phyloP scores from a whole-genome alignment of 1,140 invertebrate species.

The Bombus sylvicola region DNA sequence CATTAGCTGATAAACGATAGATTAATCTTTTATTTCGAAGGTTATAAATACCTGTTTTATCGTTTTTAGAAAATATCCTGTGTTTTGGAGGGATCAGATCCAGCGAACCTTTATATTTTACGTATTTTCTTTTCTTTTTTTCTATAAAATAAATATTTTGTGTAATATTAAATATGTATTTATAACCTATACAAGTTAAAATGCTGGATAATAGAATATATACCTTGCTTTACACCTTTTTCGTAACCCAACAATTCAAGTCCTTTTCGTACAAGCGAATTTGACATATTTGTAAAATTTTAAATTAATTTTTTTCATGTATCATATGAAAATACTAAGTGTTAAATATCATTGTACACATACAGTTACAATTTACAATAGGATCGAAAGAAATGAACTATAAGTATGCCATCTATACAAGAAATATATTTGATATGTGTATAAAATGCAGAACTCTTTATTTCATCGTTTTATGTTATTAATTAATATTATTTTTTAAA shows the following conservation, averaged over 20 bases:
- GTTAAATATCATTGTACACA: neutral
- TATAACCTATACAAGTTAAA: conserved; percentile 8
- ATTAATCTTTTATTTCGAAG: neutral
- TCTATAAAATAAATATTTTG: conserved; percentile 49
- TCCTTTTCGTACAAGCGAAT: conserved; percentile 74
- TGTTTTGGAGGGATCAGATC: conserved; percentile 74
- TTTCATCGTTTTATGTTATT: neutral
- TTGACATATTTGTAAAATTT: conserved; percentile 72
- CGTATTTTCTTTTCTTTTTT: conserved; percentile 65
- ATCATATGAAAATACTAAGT: neutral
- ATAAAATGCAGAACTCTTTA: neutral
- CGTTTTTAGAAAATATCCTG: conserved; percentile 61
- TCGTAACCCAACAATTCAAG: conserved; percentile 73
- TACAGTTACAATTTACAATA: neutral
- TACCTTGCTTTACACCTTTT: conserved; percentile 65
- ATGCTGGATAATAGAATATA: neutral
- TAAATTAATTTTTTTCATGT: conserved; percentile 7
- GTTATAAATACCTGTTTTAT: conserved; percentile 63
- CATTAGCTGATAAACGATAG: neutral
- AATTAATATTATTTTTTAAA: too few relatives aligned
- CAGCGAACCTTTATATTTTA: conserved; percentile 61
- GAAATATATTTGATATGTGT: neutral
- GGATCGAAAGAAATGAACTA: neutral
- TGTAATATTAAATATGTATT: neutral
- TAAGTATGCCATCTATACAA: neutral